Base-by-base conservation (phyloP, 2,888 invertebrate genomes). In the Acleris sparsana region DNA sequence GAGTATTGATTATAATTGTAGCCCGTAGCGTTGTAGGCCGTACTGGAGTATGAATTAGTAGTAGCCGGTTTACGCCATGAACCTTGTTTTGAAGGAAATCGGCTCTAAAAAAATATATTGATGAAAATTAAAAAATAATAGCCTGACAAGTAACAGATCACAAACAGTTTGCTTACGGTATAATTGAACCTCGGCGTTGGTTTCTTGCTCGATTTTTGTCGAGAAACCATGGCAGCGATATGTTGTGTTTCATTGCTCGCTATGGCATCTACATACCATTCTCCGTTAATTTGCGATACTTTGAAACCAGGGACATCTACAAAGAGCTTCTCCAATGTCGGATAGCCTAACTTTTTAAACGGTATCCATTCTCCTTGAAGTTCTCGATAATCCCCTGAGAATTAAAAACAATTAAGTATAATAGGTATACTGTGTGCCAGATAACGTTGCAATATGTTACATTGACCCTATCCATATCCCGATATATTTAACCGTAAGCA, bases 321-420 rank as follows among this genome's bases (percentile, higher is more conserved):
- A 65, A 96, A 87, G 69, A 96, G 89, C 46, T 94, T 94, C 67
- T 94, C 94, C 9, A 96, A 82, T 9, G 87, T 85, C 48, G 84
- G 75, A 82, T 90, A 95, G 5, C 96, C 96, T 63, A 95, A 84
- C 72, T 89, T 89, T 66, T 83, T 87, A 74, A 85, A 96, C 6
- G 96, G 96, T 73, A 96, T 94, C 72, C 86, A 85, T 77, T 93
- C 93, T 29, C 95, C 95, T 79, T 95, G 94, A 29, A 96, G 80
- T 72, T 93, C 93, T 59, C 82, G 84, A 80, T 95, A 96, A 76
- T 96, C 96, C 53, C 89, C 94, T 94, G 72, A 5, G 75, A 74
- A 60, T 43, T 39, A 49, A 57, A 43, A 39, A 22, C 58, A 29
- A 22, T 58, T 49, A 51, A 11, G 51, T 13, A 25, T 0, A 13